Base-by-base conservation (phyloP, 2,888 invertebrate genomes). In the Cryptocephalus primarius region DNA sequence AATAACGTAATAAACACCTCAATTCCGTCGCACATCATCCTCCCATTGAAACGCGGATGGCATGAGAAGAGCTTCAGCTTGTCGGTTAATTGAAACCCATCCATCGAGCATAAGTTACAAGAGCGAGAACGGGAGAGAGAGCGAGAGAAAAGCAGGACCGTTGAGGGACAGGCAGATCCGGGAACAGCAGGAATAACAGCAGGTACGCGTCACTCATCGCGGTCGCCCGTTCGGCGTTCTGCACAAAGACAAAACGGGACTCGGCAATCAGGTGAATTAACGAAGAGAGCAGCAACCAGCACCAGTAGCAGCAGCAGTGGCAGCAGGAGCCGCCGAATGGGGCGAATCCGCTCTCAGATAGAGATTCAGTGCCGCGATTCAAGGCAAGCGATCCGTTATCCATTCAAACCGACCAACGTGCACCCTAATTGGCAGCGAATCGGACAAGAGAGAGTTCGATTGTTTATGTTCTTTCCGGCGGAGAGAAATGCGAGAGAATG, bases 201-300 rank as follows among this genome's bases (percentile, higher is more conserved):
- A 63, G 63, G 64, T 63, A 56, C 59, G 57, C 59, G 58, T 55
- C 56, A 60, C 60, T 59, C 53, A 56, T 56, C 57, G 58, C n/a
- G 36, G n/a, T 59, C 55, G 60, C 55, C 22, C 22, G 22, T 22
- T 6, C 22, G 22, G 22, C 2, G 22, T 22, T 55, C 48, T 64
- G 64, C 63, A 64, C 66, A 66, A 64, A 63, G 67, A 67, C 66
- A 67, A 66, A 66, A 60, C 63, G 52, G 60, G 60, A 64, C 51
- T 65, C 62, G 60, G 66, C 66, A 66, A 67, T 67, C 66, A 65
- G 63, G 65, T 64, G 67, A 65, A 68, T 68, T 62, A 66, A 62
- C 64, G 63, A 67, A 67, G 66, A 68, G 68, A 67, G 67, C 67
- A 22, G 22, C 22, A n/a, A n/a, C n/a, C n/a, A 22, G 22, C 22